Evolutionary conservation across 2,797 vertebrate genomes (phyloP).

Genomic region (Etheostoma perlongum): DNA sequence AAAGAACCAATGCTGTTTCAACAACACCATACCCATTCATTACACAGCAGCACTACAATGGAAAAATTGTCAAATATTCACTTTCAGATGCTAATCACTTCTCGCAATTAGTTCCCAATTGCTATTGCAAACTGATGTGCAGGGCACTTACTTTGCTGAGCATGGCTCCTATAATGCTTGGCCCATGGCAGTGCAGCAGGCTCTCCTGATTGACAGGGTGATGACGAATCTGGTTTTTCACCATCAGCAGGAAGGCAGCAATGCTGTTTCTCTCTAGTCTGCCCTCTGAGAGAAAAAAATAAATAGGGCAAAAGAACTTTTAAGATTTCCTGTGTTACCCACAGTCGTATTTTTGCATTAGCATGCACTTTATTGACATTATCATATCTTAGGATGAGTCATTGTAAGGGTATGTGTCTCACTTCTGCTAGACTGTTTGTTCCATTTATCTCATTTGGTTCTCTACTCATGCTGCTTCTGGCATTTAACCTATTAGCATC

Average conservation of each 20-base stretch:
- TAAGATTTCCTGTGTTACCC: conserved; percentile 57
- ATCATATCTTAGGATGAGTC: conserved; percentile 52
- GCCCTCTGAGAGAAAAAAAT: conserved; percentile 83
- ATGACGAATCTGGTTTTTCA: conserved; percentile 92
- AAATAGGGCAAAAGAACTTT: conserved; percentile 47
- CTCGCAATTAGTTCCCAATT: conserved; percentile 22
- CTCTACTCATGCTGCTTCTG: neutral
- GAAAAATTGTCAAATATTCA: conserved; percentile 60
- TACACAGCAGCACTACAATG: conserved; percentile 32
- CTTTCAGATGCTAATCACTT: conserved; percentile 53
- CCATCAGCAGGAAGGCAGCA: conserved; percentile 94
- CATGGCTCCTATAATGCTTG: conserved; percentile 91
- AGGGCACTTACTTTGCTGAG: conserved; percentile 90
- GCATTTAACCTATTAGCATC: conserved; percentile 15
- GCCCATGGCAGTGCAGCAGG: conserved; percentile 93
- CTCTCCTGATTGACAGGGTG: conserved; percentile 95
- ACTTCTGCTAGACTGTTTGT: neutral
- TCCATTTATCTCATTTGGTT: conserved; percentile 13
- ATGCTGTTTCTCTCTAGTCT: conserved; percentile 92
- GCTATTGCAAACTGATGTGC: neutral
- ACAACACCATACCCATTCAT: conserved; percentile 51
- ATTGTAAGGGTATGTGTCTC: conserved; percentile 20
- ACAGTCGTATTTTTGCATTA: conserved; percentile 40
- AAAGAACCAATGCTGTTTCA: conserved; percentile 53
- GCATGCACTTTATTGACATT: conserved; percentile 42